These are phyloP conservation scores for Takifugu ocellatus DNA, from an alignment of 2,797 vertebrate genomes.

Conservation along the genomic window DNA sequence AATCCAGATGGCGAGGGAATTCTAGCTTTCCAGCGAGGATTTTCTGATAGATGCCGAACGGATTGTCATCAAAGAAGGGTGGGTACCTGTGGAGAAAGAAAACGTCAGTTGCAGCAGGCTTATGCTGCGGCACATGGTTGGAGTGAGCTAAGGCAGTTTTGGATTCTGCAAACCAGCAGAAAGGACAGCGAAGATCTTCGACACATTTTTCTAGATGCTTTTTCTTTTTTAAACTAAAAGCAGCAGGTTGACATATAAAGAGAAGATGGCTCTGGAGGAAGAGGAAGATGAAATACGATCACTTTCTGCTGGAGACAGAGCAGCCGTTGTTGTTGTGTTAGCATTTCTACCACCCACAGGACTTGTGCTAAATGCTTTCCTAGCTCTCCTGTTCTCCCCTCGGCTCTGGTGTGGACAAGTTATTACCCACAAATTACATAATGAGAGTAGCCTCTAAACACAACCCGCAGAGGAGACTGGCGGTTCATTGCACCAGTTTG, in stretches of 20 bases:
- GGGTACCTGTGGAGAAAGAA: constrained; percentile 79
- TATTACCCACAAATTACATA: constrained; percentile 60
- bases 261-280: not conserved
- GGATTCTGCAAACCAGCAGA: constrained; percentile 12
- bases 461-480: constrained; percentile 41
- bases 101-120: not conserved
- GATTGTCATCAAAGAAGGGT: constrained; percentile 97
- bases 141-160: constrained; percentile 1
- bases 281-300: not conserved
- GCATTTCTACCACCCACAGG: constrained; percentile 23
- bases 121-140: not conserved
- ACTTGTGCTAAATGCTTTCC: constrained; percentile 23
- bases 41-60: constrained; percentile 97
- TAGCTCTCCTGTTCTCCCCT: constrained; percentile 29
- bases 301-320: constrained; percentile 12
- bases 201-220: too few relatives aligned
- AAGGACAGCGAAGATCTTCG: constrained; percentile 9
- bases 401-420: constrained; percentile 41
- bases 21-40: constrained; percentile 94
- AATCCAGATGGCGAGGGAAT: constrained; percentile 94
- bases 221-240: not conserved
- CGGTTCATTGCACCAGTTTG: constrained; percentile 47
- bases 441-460: constrained; percentile 37
- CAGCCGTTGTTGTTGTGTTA: constrained; percentile 23
- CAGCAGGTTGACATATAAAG: not conserved